Evolutionary conservation across 1,140 invertebrate genomes (phyloP), one percentile per base, ranked within the genome.

Genomic region (Apis dorsata): DNA sequence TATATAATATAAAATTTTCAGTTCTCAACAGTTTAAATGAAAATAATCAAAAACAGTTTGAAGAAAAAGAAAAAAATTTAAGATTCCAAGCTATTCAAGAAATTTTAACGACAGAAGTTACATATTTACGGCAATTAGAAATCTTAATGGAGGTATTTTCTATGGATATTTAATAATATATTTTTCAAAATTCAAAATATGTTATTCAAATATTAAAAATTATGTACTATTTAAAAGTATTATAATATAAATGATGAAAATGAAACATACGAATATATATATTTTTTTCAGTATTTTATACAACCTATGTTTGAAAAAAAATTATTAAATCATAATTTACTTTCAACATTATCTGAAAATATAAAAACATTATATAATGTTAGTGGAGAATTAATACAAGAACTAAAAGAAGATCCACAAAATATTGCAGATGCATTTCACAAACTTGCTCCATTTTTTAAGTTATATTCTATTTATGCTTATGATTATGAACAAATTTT

Each of bases 391-490:
- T 92, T 97, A 19, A 91, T 96, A 11, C 93, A 95, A 19, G 95
- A 96, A 90, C 92, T 97, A 83, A 95, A 95, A 88, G 89, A 94
- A 60, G 94, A 95, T 88, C 91, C 94, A 72, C 93, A 95, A 69
- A 95, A 96, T 92, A 94, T 97, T 63, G 95, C 95, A 0, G 90
- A 93, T 83, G 96, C 96, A 12, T 97, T 97, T 90, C 93, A 95
- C 1, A 96, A 96, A 88, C 93, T 97, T 66, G 96, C 96, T 24
- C 97, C 97, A 15, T 97, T 96, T 92, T 96, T 97, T 44, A 97
- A 97, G 91, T 91, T 97, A 21, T 97, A 97, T 89, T 96, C 97
- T 8, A 95, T 96, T 3, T 97, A 97, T 93, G 97, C 97, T 2
- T 97, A 96, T 76, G 96, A 97, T 89, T 97, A 97, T 92, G 95